Evolutionary conservation across 2,888 invertebrate species (phyloP).

Genomic region (Pogonocherus hispidulus): DNA sequence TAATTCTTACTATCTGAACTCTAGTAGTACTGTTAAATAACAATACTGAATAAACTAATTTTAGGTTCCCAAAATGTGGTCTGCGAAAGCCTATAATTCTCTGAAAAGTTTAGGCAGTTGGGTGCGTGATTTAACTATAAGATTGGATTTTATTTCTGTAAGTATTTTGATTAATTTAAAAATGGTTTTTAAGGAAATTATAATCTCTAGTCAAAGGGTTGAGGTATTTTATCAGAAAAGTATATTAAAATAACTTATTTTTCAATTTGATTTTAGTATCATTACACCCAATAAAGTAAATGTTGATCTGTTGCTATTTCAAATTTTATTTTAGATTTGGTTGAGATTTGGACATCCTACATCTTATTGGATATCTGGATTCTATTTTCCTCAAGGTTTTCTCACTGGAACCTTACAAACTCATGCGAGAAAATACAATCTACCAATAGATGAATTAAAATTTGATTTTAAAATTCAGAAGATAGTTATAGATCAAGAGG

Average conservation of each 20-base stretch:
- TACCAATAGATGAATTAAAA: conserved; percentile 88
- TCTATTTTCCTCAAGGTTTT: conserved; percentile 95
- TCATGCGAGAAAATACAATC: conserved; percentile 85
- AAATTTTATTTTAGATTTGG: conserved; percentile 74
- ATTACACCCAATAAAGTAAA: neutral
- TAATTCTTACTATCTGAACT: too few species aligned
- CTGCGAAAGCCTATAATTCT: conserved; percentile 86
- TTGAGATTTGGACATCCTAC: conserved; percentile 79
- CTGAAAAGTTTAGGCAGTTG: conserved; percentile 90
- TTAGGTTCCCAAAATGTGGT: conserved; percentile 87
- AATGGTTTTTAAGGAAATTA: too few species aligned
- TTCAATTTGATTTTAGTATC: too few species aligned
- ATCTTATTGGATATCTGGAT: conserved; percentile 93
- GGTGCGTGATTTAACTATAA: conserved; percentile 84
- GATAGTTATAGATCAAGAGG: conserved; percentile 76
- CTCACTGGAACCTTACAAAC: conserved; percentile 92
- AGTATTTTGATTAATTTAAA: too few species aligned
- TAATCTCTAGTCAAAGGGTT: too few species aligned
- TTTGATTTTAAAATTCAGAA: conserved; percentile 82
- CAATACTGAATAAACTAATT: conserved; percentile 29
- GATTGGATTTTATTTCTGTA: conserved; percentile 85
- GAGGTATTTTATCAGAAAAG: too few species aligned
- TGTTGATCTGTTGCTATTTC: neutral
- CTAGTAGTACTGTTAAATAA: too few species aligned
- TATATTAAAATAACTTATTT: too few species aligned